A percentile compares a stretch with the other conserved stretches of the same genome.
These are phyloP conservation scores for Hirundo rustica DNA, from an alignment of 2,797 vertebrate genomes.

Conservation along the genomic window DNA sequence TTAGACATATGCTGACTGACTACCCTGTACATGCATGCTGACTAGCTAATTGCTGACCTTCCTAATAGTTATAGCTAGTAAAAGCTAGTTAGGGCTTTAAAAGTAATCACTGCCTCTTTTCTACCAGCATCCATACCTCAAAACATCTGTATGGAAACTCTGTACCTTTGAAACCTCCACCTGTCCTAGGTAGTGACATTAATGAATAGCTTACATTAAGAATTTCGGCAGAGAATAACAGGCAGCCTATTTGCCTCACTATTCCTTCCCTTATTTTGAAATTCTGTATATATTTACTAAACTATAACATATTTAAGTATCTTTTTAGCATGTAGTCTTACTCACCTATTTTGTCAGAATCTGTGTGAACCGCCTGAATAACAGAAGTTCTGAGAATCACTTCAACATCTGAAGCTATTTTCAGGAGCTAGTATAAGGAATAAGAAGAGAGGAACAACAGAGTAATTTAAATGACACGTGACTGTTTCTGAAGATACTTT, in stretches of 20 bases:
- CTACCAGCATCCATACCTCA: not conserved
- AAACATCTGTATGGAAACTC: not conserved
- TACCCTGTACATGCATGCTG: not conserved
- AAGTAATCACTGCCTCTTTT: not conserved
- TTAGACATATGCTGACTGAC: not conserved
- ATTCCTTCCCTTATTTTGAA: not conserved
- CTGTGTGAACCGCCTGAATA: conserved; percentile 77
- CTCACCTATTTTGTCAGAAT: conserved; percentile 72
- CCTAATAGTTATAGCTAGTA: not conserved
- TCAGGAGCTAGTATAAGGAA: conserved; percentile 64
- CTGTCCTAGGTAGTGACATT: not conserved
- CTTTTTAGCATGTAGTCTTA: not conserved
- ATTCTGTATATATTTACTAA: not conserved
- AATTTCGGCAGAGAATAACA: not conserved
- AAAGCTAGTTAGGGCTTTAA: not conserved
- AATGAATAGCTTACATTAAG: not conserved
- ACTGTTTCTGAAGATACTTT: not conserved
- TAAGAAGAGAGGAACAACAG: not conserved
- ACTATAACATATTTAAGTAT: not conserved
- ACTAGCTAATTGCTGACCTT: not conserved
- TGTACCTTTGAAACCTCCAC: not conserved
- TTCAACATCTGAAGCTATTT: conserved; percentile 80
- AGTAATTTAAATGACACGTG: not conserved
- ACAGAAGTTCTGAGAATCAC: conserved; percentile 78
- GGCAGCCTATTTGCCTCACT: not conserved